phyloP scores from a whole-genome alignment of 2,888 invertebrate species.

The Erynnis tages region DNA sequence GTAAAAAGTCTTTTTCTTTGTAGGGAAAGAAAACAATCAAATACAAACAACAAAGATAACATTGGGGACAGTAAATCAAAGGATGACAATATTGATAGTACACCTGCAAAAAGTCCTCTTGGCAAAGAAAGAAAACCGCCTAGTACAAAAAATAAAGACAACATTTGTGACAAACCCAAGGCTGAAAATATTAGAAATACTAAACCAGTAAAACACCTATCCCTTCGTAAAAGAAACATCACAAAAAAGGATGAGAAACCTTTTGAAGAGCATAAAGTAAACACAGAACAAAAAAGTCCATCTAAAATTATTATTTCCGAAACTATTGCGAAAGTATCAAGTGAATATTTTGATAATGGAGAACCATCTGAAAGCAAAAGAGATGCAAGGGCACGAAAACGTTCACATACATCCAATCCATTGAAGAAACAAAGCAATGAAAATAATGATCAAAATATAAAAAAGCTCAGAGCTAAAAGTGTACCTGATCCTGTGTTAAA shows the following conservation, averaged over 20 bases:
- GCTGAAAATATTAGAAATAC: not conserved
- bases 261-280: not conserved
- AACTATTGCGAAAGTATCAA: conserved; percentile 43
- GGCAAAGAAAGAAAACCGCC: not conserved
- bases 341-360: conserved; percentile 54
- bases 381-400: conserved; percentile 35
- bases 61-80: not conserved
- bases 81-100: not conserved
- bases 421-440: conserved; percentile 20
- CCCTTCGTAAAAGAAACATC: conserved; percentile 1
- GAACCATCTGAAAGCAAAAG: conserved; percentile 29
- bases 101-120: not conserved
- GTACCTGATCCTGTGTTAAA: conserved; percentile 46
- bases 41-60: not conserved
- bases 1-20: not conserved
- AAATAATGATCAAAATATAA: conserved; percentile 16
- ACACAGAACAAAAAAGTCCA: conserved; percentile 5
- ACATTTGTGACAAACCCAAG: not conserved
- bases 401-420: conserved; percentile 37
- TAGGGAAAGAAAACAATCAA: too few relatives aligned
- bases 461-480: conserved; percentile 57
- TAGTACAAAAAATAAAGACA: not conserved
- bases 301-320: conserved; percentile 53
- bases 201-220: not conserved
- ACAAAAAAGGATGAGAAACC: not conserved